phyloP scores from a whole-genome alignment of 2,797 vertebrate genomes.

The Lerista edwardsae region DNA sequence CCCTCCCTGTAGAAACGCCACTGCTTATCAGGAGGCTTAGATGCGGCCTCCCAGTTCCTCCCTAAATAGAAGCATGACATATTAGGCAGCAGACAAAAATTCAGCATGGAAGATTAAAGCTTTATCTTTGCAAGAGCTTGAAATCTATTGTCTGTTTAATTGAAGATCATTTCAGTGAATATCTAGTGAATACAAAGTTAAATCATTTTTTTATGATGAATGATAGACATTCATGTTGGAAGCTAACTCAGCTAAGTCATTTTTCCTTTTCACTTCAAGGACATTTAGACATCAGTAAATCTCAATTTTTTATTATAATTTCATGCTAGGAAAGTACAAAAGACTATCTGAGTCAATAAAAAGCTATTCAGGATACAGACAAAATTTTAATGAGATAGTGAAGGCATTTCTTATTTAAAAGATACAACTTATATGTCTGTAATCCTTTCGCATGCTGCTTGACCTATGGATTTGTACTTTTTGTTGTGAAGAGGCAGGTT shows the following conservation, averaged over 20 bases:
- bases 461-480: slow-evolving; percentile 10
- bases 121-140: slow-evolving; percentile 56
- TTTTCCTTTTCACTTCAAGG: slow-evolving; percentile 72
- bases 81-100: slow-evolving; percentile 36
- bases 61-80: slow-evolving; percentile 45
- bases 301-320: slow-evolving; percentile 68
- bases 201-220: slow-evolving; percentile 64
- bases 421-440: slow-evolving; percentile 25
- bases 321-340: slow-evolving; percentile 65
- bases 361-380: slow-evolving; percentile 56
- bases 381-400: slow-evolving; percentile 61
- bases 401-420: slow-evolving; percentile 64
- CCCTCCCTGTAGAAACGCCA: no score
- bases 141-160: slow-evolving; percentile 67
- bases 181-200: slow-evolving; percentile 68
- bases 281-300: slow-evolving; percentile 64
- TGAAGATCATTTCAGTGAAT: slow-evolving; percentile 71
- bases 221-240: slow-evolving; percentile 63
- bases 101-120: slow-evolving; percentile 57
- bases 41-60: no score
- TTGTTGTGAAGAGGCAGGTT: not conserved
- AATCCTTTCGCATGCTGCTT: slow-evolving; percentile 46
- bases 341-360: slow-evolving; percentile 66
- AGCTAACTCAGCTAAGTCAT: slow-evolving; percentile 43
- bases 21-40: no score